Percentiles rank a stretch among this genome's conserved stretches.
Evolutionary conservation across 2,113 vertebrate genomes (phyloP).

Genomic region (Neolamprologus ventralis): DNA sequence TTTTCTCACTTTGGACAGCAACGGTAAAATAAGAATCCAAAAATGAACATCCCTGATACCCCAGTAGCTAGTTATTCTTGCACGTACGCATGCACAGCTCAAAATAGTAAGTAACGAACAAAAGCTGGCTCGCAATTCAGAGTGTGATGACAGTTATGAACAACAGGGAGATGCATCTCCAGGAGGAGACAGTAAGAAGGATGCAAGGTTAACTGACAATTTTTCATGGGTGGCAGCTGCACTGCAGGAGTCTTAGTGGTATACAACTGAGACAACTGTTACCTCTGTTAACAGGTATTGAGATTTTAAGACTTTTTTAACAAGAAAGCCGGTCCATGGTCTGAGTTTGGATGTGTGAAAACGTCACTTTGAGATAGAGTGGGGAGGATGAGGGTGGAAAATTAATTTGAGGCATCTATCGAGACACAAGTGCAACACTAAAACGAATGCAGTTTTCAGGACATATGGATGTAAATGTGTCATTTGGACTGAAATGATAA

Average conservation of each 20-base stretch:
- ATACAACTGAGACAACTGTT: neutral
- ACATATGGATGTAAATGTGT: neutral
- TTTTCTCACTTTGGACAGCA: neutral
- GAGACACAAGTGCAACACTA: neutral
- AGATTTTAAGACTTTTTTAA: neutral
- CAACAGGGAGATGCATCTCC: neutral
- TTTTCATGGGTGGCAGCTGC: neutral
- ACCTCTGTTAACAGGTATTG: neutral
- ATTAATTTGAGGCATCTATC: neutral
- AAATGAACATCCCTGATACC: neutral
- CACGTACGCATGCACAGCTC: neutral
- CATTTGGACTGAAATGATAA: neutral
- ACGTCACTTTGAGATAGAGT: neutral
- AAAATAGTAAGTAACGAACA: neutral
- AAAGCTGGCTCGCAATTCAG: neutral
- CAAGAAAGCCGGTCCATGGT: neutral
- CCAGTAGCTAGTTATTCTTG: neutral
- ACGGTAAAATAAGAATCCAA: neutral
- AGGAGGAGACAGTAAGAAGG: neutral
- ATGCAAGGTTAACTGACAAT: neutral
- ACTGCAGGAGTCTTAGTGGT: neutral
- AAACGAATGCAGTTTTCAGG: neutral
- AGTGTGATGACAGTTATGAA: neutral
- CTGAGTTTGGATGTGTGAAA: neutral
- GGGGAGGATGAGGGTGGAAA: neutral